Base-by-base conservation (phyloP, 2,888 invertebrate genomes). In the Parasteatoda lunata region DNA sequence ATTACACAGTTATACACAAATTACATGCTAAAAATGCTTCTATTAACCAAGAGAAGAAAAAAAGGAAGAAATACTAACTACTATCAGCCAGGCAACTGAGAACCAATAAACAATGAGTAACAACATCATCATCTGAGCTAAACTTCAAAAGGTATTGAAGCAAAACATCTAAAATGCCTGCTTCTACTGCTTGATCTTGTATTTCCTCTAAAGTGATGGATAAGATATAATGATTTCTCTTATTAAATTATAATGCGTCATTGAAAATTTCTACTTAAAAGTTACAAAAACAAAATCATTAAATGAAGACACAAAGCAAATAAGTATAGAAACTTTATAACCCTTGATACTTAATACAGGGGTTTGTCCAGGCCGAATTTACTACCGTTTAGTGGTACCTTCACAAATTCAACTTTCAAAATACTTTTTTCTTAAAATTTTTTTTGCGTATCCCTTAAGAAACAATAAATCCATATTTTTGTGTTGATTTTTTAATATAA, bases 51-150 rank as follows among this genome's bases (percentile, higher is more conserved):
- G 7, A 45, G 47, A 69, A 48, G 8, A 9, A 45, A 9, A 69
- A 13, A 9, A 68, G 52, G 68, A 11, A 49, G 45, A 15, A 49
- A 59, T 30, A 81, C 90, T 90, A 89, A 93, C 93, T 93, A 87
- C 92, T 91, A 89, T 94, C 94, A 76, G 93, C 92, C 65, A 94
- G 91, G 88, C 93, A 92, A 72, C 93, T 93, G 47, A 94, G 90
- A 84, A 93, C 93, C 66, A 93, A 91, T 64, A 94, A 91, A 52
- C 93, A 92, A 91, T 93, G 93, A 89, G 93, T 93, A 68, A 93
- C 93, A 30, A 93, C 91, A 52, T 93, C 92, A 89, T 93, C 93
- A 82, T 92, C 93, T n/a, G 91, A 90, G 51, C 89, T 92, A 92
- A 91, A 93, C 91, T 88, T 90, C 84, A 93, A 92, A 83, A 94